These are phyloP conservation scores for Sinocyclocheilus anophthalmus DNA, from an alignment of 2,113 vertebrate species.

Conservation along the genomic window DNA sequence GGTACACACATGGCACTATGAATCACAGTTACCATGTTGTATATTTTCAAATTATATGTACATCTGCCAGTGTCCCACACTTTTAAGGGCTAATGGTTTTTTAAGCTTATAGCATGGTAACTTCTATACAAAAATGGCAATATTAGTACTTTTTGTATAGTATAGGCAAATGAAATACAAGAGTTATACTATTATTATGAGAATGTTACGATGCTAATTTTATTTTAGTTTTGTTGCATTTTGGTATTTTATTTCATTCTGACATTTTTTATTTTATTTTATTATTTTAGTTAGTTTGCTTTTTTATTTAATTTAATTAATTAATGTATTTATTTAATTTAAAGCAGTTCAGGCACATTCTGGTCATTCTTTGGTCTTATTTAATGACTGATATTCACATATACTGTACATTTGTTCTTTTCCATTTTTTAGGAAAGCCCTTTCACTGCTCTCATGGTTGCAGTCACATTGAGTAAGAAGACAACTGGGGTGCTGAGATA, in stretches of 20 bases:
- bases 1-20: background rate
- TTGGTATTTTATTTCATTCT: too few relatives aligned
- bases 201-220: background rate
- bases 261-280: too few relatives aligned
- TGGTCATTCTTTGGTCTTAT: background rate
- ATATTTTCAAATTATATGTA: background rate
- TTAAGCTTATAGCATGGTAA: too few relatives aligned
- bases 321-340: too few relatives aligned
- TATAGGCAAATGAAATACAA: background rate
- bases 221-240: background rate
- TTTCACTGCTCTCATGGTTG: slow-evolving; percentile 19
- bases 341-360: background rate
- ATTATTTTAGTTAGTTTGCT: too few relatives aligned
- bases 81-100: background rate
- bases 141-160: too few relatives aligned
- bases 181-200: background rate
- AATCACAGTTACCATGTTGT: background rate
- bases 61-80: background rate
- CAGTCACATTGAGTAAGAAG: slow-evolving; percentile 40
- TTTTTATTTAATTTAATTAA: too few relatives aligned
- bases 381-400: background rate
- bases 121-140: too few relatives aligned
- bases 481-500: slow-evolving; percentile 68
- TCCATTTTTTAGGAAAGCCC: slow-evolving; percentile 10
- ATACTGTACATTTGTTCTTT: background rate